phyloP scores from a whole-genome alignment of 2,113 vertebrate species.

The Prochilodus magdalenae region DNA sequence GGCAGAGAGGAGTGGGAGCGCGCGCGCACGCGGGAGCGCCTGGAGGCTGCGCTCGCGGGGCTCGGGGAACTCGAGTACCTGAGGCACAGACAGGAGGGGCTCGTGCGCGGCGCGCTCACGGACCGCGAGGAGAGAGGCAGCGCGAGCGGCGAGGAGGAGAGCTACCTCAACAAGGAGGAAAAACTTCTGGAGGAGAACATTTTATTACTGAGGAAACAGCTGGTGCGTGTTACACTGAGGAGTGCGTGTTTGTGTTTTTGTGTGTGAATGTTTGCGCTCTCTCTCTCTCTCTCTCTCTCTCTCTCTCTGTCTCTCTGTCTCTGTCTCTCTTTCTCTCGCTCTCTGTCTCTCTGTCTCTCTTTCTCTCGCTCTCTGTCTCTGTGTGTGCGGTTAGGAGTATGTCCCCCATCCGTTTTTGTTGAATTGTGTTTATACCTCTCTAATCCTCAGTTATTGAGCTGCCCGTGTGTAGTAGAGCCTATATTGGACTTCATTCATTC shows the following conservation, averaged over 20 bases:
- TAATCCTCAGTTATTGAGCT: background rate
- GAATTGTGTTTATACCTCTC: background rate
- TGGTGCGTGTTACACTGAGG: slow-evolving; percentile 72
- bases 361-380: background rate
- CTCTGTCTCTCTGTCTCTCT: background rate
- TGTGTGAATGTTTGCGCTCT: background rate
- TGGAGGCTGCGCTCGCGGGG: slow-evolving; percentile 86
- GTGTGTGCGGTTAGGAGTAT: no score
- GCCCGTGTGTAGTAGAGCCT: no score
- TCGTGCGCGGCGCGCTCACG: slow-evolving; percentile 80
- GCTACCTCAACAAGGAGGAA: slow-evolving; percentile 82
- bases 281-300: background rate
- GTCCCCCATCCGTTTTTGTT: no score
- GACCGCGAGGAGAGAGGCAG: slow-evolving; percentile 46
- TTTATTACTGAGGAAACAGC: slow-evolving; percentile 85
- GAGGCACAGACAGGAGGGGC: slow-evolving; percentile 83
- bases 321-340: background rate
- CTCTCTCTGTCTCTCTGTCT: background rate
- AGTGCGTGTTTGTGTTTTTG: background rate
- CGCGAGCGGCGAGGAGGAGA: slow-evolving; percentile 52
- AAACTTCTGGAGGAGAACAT: slow-evolving; percentile 91
- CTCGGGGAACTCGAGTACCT: slow-evolving; percentile 86
- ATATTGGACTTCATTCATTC: background rate
- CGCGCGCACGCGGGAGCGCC: slow-evolving; percentile 81
- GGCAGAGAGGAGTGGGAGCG: slow-evolving; percentile 74